A percentile compares a stretch with the other conserved stretches of the same genome.
Conservation (phyloP, 1,140 invertebrate genomes). For the Drosophila auraria region DNA sequence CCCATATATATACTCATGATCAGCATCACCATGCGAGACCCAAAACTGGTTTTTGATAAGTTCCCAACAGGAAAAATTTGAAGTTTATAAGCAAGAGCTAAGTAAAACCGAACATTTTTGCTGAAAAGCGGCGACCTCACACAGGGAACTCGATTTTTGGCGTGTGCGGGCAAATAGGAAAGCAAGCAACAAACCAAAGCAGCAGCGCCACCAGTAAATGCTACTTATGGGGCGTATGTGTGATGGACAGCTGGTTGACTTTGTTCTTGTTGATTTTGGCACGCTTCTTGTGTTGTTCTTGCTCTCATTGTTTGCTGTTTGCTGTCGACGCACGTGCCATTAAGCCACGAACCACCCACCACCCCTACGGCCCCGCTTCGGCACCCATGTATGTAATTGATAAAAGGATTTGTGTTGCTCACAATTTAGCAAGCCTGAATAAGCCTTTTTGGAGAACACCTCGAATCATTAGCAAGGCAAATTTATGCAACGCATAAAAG, state of each 20-base stretch:
- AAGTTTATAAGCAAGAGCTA: not conserved
- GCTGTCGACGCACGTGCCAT: slow-evolving; percentile 44
- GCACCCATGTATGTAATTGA: slow-evolving; percentile 64
- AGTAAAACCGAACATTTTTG: not conserved
- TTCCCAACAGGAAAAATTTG: not conserved
- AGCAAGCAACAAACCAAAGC: slow-evolving; percentile 2
- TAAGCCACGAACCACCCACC: slow-evolving; percentile 14
- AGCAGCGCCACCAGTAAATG: not conserved
- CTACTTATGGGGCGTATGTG: slow-evolving; percentile 44
- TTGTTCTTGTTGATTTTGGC: slow-evolving; percentile 49
- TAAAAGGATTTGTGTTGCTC: slow-evolving; percentile 50
- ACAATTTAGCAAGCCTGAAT: slow-evolving; percentile 19
- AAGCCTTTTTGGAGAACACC: slow-evolving; percentile 21
- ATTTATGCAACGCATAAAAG: slow-evolving; percentile 14
- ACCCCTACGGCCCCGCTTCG: not conserved
- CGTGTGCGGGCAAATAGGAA: slow-evolving; percentile 23
- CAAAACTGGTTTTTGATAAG: not conserved
- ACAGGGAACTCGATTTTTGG: not conserved
- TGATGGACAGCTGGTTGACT: slow-evolving; percentile 35
- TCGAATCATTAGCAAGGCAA: slow-evolving; percentile 33
- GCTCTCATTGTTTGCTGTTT: slow-evolving; percentile 16
- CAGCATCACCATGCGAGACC: too few relatives aligned
- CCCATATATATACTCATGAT: too few relatives aligned
- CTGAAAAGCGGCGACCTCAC: not conserved
- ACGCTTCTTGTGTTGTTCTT: slow-evolving; percentile 44